These are phyloP conservation scores for Zapus hudsonius DNA, from an alignment of 2,113 vertebrate species.

Conservation along the genomic window DNA sequence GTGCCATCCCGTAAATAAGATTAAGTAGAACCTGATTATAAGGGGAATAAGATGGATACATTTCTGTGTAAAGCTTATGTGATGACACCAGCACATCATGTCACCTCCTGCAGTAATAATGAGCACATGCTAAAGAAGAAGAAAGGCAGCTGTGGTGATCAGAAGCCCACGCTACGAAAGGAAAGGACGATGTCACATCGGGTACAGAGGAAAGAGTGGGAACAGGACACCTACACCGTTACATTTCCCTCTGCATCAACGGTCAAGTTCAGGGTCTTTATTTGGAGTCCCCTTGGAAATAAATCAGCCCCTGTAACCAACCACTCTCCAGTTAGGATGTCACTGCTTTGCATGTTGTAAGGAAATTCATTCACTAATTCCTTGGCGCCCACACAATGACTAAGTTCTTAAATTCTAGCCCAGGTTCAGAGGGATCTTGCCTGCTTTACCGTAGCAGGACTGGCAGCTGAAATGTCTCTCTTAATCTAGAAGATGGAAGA, in stretches of 20 bases:
- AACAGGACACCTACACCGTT: background rate
- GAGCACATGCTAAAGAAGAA: background rate
- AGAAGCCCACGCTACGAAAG: background rate
- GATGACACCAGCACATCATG: background rate
- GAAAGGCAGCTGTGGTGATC: background rate
- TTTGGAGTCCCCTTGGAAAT: background rate
- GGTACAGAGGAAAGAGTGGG: background rate
- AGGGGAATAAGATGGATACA: background rate
- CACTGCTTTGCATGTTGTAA: background rate
- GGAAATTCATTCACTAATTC: conserved; percentile 19
- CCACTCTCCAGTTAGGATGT: background rate
- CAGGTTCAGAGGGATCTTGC: background rate
- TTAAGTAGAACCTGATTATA: background rate
- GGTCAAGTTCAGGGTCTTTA: background rate
- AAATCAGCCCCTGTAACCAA: background rate
- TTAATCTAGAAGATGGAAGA: background rate
- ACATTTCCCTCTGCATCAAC: background rate
- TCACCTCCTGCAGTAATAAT: background rate
- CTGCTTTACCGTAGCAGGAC: background rate
- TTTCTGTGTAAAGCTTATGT: background rate
- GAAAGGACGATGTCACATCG: background rate
- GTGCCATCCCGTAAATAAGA: background rate
- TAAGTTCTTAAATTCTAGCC: background rate
- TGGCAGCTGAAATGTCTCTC: background rate
- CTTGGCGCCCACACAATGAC: background rate